Evolutionary conservation across 2,113 vertebrate genomes (phyloP).

Genomic region (Pollachius pollachius): DNA sequence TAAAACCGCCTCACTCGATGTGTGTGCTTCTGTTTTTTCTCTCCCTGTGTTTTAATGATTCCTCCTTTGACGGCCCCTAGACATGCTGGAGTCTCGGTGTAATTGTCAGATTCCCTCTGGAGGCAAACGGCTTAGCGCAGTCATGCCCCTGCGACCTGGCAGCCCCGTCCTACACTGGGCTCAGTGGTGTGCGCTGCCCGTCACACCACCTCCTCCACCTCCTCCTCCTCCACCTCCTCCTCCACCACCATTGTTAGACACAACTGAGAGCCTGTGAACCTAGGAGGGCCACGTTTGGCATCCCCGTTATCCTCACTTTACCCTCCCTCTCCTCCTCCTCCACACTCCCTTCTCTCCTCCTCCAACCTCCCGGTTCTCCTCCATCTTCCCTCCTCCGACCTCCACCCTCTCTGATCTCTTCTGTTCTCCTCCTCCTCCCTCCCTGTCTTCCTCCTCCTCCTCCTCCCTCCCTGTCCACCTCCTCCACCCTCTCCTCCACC

Average conservation of each 20-base stretch:
- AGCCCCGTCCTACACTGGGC: conserved; percentile 52
- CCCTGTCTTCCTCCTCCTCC: too few species aligned
- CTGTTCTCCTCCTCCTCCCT: too few species aligned
- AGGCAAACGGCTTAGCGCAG: conserved; percentile 63
- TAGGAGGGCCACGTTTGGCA: too few species aligned
- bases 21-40: neutral
- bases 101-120: conserved; percentile 74
- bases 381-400: too few species aligned
- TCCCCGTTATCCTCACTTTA: too few species aligned
- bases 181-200: conserved; percentile 46
- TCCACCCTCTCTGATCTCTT: too few species aligned
- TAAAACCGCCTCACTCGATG: conserved; percentile 64
- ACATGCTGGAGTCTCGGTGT: conserved; percentile 74
- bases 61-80: conserved; percentile 62
- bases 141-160: conserved; percentile 51
- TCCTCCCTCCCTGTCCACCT: too few species aligned
- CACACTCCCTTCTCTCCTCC: neutral
- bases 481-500: too few species aligned
- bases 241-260: too few species aligned
- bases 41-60: conserved; percentile 61
- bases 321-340: neutral
- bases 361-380: too few species aligned
- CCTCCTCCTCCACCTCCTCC: too few species aligned
- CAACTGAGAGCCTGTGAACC: too few species aligned
- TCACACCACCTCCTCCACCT: neutral